A percentile compares a stretch with the other conserved stretches of the same genome.
phyloP scores from a whole-genome alignment of 2,888 invertebrate genomes.

The Acronicta alni region DNA sequence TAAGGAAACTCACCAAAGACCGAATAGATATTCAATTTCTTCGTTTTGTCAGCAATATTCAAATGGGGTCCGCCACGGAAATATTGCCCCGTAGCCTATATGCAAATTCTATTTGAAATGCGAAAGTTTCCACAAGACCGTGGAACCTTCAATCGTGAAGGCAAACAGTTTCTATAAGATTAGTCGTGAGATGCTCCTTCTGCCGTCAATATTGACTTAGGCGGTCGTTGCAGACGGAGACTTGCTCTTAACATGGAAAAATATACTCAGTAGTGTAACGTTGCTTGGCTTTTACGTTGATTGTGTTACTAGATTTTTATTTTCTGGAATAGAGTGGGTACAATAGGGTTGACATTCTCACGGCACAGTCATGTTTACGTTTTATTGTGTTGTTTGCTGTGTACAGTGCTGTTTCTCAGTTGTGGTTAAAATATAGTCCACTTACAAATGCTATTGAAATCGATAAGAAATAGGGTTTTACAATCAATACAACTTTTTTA shows the following conservation, averaged over 20 bases:
- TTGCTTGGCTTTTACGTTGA: constrained; percentile 50
- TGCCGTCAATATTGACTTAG: constrained; percentile 82
- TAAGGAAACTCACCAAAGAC: constrained; percentile 49
- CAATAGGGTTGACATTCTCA: constrained; percentile 38
- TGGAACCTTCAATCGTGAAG: constrained; percentile 81
- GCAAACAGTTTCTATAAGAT: constrained; percentile 88
- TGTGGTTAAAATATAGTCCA: constrained; percentile 28
- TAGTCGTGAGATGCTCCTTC: constrained; percentile 82
- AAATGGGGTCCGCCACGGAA: constrained; percentile 79
- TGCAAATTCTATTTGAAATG: constrained; percentile 85
- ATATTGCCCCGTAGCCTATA: constrained; percentile 84
- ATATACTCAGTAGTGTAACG: constrained; percentile 45
- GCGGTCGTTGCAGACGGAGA: constrained; percentile 59
- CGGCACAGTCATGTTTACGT: constrained; percentile 30
- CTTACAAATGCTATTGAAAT: constrained; percentile 24
- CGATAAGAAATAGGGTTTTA: constrained; percentile 18
- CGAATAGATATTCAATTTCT: constrained; percentile 69
- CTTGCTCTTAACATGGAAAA: constrained; percentile 50
- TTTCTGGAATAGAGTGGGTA: constrained; percentile 40
- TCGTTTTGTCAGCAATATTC: constrained; percentile 82
- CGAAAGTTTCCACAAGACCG: constrained; percentile 81
- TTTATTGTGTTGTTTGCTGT: constrained; percentile 33
- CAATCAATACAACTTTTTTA: neutral
- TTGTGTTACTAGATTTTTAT: constrained; percentile 45
- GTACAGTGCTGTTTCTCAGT: constrained; percentile 14